Base-by-base conservation (phyloP, 2,797 vertebrate species). In the Eleutherodactylus coqui region DNA sequence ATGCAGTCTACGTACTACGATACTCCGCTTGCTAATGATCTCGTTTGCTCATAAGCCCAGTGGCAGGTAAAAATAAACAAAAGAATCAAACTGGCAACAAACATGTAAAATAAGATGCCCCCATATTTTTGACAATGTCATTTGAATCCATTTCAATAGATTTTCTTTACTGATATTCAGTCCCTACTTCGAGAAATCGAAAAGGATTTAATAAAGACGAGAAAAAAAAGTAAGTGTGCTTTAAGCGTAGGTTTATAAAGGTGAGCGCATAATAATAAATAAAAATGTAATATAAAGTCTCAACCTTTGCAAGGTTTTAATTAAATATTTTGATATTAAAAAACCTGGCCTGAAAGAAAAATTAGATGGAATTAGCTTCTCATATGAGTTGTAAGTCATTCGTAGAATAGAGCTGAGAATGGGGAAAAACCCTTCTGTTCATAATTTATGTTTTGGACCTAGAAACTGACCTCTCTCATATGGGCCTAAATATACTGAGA, bases 391-490 rank as follows among this genome's bases (percentile, higher is more conserved):
- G 85, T 93, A 92, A 92, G 92, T 93, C 93, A 93, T 93, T 94
- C 93, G 88, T 89, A 87, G 92, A 90, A 91, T 90, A 90, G 85
- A 86, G 69, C 81, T 19, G 27, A 58, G 78, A 73, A 83, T 84
- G 86, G 86, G 80, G 43, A 73, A 0, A 24, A 75, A 34, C 9
- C 5, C 83, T 88, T 91, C 41, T 73, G 86, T 81, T 73, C 27
- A 92, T 91, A 92, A 93, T 93, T 90, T 93, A 91, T 90, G 88
- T 91, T 92, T 85, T 88, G 75, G 91, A 89, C 90, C 89, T 75
- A 81, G 90, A 88, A 91, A 92, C 91, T 93, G 93, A 95, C 93
- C 92, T 92, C 96, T 96, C 96, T 93, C 89, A 95, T 95, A 93
- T 92, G 93, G 94, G 95, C 92, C 94, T 92, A 93, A 94, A 92